Conservation (phyloP, 2,113 vertebrate species). For the Seriola rivoliana region DNA sequence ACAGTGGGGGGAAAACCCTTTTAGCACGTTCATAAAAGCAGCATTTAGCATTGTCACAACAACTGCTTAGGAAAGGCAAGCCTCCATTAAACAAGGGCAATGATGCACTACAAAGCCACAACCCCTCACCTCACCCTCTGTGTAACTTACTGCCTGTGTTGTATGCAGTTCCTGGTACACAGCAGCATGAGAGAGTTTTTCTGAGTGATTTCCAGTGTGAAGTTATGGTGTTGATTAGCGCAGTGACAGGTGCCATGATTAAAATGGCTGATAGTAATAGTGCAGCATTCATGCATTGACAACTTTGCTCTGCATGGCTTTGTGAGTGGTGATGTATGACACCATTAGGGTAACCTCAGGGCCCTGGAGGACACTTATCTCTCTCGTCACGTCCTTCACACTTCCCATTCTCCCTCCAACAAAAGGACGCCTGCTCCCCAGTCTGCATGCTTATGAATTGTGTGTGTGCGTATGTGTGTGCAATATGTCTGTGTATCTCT, state of each 20-base stretch:
- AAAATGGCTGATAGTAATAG: constrained; percentile 87
- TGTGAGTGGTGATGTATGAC: constrained; percentile 87
- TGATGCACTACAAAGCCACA: constrained; percentile 81
- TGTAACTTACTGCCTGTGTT: constrained; percentile 66
- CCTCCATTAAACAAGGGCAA: constrained; percentile 81
- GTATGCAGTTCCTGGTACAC: constrained; percentile 67
- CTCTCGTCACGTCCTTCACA: constrained; percentile 86
- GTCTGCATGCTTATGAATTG: constrained; percentile 81
- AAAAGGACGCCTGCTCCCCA: constrained; percentile 79
- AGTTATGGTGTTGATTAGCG: constrained; percentile 87
- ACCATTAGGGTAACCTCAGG: constrained; percentile 87
- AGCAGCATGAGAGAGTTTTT: constrained; percentile 71
- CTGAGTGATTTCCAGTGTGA: constrained; percentile 81
- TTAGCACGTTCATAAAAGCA: constrained; percentile 83
- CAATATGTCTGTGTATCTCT: constrained; percentile 51
- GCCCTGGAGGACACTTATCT: constrained; percentile 86
- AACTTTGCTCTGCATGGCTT: constrained; percentile 86
- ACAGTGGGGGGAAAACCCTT: constrained; percentile 62
- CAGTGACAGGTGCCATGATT: constrained; percentile 87
- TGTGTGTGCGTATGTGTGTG: constrained; percentile 58
- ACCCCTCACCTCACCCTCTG: constrained; percentile 47
- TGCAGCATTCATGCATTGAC: constrained; percentile 87
- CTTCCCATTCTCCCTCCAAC: constrained; percentile 80
- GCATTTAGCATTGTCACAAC: constrained; percentile 86
- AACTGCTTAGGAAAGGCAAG: constrained; percentile 82